Evolutionary conservation across 2,797 vertebrate genomes (phyloP), one percentile per base, ranked within the genome.

Genomic region (Pipistrellus nathusii): DNA sequence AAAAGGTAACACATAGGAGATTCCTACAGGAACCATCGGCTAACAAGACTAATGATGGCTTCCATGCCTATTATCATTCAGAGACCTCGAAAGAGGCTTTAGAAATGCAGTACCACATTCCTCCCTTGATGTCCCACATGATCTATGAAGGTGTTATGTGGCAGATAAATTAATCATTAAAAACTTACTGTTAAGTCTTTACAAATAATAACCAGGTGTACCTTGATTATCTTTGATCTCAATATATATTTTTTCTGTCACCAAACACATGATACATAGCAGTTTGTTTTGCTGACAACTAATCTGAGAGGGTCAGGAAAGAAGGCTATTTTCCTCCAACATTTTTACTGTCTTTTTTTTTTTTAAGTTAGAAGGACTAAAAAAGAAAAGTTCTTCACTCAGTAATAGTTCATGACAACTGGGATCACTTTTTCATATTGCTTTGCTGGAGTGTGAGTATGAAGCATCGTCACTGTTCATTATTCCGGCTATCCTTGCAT

Each of bases 191-290:
- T 98, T 98, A 98, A 98, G 98, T 97, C 98, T 98, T 98, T 98
- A 98, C 98, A 98, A 98, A 98, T 98, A 98, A 98, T 98, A 98
- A 98, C 98, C 98, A 98, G 98, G 98, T 98, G 98, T 98, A 98
- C 93, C 94, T 98, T 97, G 97, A 98, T 98, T 98, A 98, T 97
- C 97, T 98, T 98, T 98, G 96, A 98, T 98, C 97, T 98, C 96
- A 88, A 97, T 97, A 95, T 98, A 97, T 98, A 96, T 98, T 96
- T 98, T 98, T 97, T 97, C 97, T 97, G 91, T 96, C 97, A 92
- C 95, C 96, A 96, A 97, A 89, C 92, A 96, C 97, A 94, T 88
- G 84, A 96, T 95, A 93, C 84, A 94, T 76, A 94, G 71, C 88
- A 96, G 97, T 97, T 97, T 97, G 93, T 96, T 97, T 98, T 97